Conservation (phyloP, 2,113 vertebrate species). For the Furnarius figulus region DNA sequence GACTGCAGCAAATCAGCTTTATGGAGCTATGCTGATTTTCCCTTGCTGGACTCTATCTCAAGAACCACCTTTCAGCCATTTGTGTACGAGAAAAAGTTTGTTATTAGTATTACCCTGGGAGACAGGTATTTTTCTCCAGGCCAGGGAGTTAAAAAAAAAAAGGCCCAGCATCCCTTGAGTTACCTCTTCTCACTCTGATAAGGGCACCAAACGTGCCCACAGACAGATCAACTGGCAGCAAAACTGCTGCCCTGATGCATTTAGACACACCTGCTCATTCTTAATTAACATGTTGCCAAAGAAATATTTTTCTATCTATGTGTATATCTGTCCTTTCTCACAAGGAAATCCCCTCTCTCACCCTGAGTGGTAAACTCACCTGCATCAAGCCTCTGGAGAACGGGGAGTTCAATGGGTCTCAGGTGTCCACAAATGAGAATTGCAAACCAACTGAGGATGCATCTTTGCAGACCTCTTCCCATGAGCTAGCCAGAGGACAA, state of each 20-base stretch:
- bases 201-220: neutral
- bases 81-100: neutral
- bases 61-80: conserved; percentile 11
- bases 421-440: neutral
- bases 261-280: neutral
- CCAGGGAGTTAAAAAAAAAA: neutral
- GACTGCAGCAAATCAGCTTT: conserved; percentile 9
- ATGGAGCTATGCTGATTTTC: neutral
- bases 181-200: neutral
- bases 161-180: neutral
- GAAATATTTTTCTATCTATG: neutral
- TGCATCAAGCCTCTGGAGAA: neutral
- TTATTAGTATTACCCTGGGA: neutral
- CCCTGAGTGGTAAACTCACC: neutral
- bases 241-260: neutral
- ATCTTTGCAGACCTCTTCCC: neutral
- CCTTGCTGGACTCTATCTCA: neutral
- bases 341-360: neutral
- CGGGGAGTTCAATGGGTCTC: neutral
- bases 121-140: neutral
- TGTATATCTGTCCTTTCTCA: neutral
- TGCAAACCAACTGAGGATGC: neutral
- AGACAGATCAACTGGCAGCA: neutral
- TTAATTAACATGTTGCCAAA: neutral
- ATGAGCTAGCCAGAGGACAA: neutral